Percentiles rank a stretch among this genome's conserved stretches.
phyloP scores from a whole-genome alignment of 1,140 invertebrate genomes.

The Drosophila pallidifrons region DNA sequence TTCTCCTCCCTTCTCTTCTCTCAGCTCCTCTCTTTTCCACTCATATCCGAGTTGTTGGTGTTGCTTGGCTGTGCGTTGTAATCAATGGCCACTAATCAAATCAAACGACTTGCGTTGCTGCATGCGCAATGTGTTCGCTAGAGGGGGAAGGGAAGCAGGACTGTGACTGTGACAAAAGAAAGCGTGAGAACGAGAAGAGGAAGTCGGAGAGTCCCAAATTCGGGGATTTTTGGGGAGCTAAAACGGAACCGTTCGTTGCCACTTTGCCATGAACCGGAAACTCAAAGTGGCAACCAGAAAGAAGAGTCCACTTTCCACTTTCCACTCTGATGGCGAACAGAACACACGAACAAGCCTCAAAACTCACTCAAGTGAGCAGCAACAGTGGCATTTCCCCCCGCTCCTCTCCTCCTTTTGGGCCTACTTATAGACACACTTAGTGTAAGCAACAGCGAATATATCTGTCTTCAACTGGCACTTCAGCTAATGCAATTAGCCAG shows the following conservation, averaged over 20 bases:
- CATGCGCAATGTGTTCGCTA: slow-evolving; percentile 29
- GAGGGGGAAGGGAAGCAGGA: no score
- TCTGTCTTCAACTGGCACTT: background rate
- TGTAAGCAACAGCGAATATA: background rate
- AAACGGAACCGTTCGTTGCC: slow-evolving; percentile 17
- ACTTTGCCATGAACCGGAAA: slow-evolving; percentile 48
- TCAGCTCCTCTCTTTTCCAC: background rate
- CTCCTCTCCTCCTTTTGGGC: background rate
- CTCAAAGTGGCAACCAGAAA: slow-evolving; percentile 37
- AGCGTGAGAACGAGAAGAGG: background rate
- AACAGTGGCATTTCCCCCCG: background rate
- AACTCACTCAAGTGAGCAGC: slow-evolving; percentile 16
- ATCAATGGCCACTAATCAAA: slow-evolving; percentile 68
- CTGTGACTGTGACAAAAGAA: no score
- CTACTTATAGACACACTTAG: slow-evolving; percentile 3
- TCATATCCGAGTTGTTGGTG: background rate
- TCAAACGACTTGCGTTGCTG: slow-evolving; percentile 61
- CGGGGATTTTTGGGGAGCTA: slow-evolving; percentile 4
- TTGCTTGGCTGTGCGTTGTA: slow-evolving; percentile 30
- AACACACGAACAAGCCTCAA: slow-evolving; percentile 26
- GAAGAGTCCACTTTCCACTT: slow-evolving; percentile 17
- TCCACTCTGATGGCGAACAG: slow-evolving; percentile 19
- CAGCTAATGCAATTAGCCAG: slow-evolving; percentile 8
- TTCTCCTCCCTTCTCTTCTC: background rate
- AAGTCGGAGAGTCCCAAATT: slow-evolving; percentile 6